Percentiles rank a stretch among this genome's conserved stretches.
These are phyloP conservation scores for Cassiopea xamachana DNA, from an alignment of 30 jellyfish, hydroid and myxozoan genomes.

Conservation along the genomic window DNA sequence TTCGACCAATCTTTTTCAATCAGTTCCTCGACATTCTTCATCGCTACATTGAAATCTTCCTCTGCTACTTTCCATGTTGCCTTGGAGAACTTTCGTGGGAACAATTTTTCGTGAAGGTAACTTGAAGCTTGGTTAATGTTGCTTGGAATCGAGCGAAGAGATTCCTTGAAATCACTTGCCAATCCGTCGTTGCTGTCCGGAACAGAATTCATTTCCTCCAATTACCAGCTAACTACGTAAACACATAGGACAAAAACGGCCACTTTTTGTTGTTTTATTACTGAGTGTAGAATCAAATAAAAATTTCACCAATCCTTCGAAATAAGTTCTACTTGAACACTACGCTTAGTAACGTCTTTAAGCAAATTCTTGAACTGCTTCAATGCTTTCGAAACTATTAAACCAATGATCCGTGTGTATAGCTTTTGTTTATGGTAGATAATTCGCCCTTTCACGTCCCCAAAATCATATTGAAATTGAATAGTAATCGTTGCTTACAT, in stretches of 20 bases:
- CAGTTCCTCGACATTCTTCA: constrained; percentile 44
- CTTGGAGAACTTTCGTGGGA: constrained; percentile 40
- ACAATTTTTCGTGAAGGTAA: constrained; percentile 25
- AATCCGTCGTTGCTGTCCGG: constrained; percentile 31
- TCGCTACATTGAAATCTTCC: constrained; percentile 27
- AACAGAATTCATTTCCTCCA: background rate
- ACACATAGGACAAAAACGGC: background rate
- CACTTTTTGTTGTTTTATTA: background rate
- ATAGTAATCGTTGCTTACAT: background rate
- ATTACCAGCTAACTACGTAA: background rate
- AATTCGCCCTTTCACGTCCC: background rate
- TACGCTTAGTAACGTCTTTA: background rate
- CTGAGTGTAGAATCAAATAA: background rate
- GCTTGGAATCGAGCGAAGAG: background rate
- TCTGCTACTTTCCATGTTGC: constrained; percentile 69
- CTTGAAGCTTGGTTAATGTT: constrained; percentile 10
- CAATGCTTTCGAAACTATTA: background rate
- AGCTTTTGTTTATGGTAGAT: background rate
- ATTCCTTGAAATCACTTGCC: constrained; percentile 38
- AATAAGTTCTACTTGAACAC: background rate
- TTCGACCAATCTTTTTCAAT: constrained; percentile 34
- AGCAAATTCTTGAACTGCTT: background rate
- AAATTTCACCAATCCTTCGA: background rate
- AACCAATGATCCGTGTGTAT: background rate
- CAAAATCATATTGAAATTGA: background rate